Evolutionary conservation across 2,888 invertebrate species (phyloP), one percentile per base, ranked within the genome.

Genomic region (Acanthococcus lagerstroemiae): DNA sequence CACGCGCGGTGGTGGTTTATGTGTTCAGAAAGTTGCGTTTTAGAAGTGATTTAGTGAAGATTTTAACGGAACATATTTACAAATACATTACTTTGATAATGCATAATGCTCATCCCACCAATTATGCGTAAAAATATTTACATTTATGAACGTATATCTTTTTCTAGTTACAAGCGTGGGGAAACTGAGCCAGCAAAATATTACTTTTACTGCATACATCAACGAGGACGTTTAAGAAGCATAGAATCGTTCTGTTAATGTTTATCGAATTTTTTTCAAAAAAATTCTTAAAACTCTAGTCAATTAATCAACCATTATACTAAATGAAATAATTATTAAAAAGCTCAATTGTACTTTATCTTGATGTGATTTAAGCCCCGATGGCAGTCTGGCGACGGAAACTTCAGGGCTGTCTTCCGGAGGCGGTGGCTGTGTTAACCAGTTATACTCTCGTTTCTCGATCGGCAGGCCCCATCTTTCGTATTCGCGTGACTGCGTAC

Each of bases 391-490:
- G 27, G 90, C 90, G 73, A 90, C 85, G 71, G 87, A 83, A 70
- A 86, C 88, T 76, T 90, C 90, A 1, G 90, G 89, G 75, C 88
- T 87, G 78, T 90, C 90, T 78, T 92, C 91, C 0, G 92, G 92
- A 67, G 93, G 92, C 69, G 92, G 92, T 67, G 92, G 91, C 76
- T 92, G 89, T 72, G 90, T 88, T 74, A 92, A 88, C 92, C 93
- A 93, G 80, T 92, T 93, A 79, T 93, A 93, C 77, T 90, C 90
- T 71, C 93, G 81, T 80, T 91, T 90, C 72, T 92, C 91, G 56
- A 90, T 82, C 7, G 93, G 93, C 73, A 93, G 83, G 71, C 92
- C 92, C 82, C 91, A 90, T 72, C 90, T 81, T 79, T 88, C 89
- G 79, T 91, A 91, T 77, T 92, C 91, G 69, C 87, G 83, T 74